Evolutionary conservation across 2,797 vertebrate species (phyloP).

Genomic region (Hafferia zeledoni): DNA sequence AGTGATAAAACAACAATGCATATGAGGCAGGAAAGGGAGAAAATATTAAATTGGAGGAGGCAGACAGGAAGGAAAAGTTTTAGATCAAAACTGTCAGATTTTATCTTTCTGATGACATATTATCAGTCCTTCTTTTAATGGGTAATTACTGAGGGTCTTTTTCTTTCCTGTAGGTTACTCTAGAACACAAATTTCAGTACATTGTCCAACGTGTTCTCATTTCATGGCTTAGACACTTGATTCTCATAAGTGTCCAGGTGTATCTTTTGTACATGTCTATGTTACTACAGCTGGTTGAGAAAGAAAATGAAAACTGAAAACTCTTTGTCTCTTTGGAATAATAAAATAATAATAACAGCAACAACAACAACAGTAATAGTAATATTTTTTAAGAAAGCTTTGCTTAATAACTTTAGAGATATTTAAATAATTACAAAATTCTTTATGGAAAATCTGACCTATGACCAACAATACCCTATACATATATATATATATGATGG

Average conservation of each 20-base stretch:
- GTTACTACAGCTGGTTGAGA: not conserved
- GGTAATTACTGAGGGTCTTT: not conserved
- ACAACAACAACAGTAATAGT: not conserved
- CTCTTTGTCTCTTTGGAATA: not conserved
- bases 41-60: not conserved
- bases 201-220: not conserved
- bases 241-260: not conserved
- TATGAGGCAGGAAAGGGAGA: not conserved
- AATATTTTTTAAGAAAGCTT: not conserved
- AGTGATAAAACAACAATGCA: not conserved
- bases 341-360: not conserved
- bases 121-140: not conserved
- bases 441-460: not conserved
- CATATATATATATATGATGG: fast-evolving
- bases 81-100: not conserved
- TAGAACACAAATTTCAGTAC: not conserved
- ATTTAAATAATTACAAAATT: not conserved
- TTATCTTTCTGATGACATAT: not conserved
- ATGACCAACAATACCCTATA: not conserved
- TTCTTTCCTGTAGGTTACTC: not conserved
- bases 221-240: not conserved
- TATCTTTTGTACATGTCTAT: not conserved
- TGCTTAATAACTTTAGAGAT: not conserved
- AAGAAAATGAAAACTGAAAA: not conserved
- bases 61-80: not conserved